These are phyloP conservation scores for Peromyscus maniculatus DNA, from an alignment of 2,113 vertebrate species.

Conservation along the genomic window DNA sequence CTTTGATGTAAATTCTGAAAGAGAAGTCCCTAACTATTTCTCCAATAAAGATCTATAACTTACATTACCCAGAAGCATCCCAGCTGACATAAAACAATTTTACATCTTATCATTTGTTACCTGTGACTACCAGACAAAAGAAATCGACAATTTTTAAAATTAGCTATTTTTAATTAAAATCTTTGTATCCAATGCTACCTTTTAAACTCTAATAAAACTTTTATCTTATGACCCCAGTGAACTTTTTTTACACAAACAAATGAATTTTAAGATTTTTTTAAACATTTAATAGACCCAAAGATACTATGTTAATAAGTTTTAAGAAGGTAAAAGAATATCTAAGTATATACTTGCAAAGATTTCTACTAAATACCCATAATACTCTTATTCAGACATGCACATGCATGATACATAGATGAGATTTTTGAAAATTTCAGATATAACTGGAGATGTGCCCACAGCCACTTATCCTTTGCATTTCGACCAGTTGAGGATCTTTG, in stretches of 20 bases:
- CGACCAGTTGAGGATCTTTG: too few relatives aligned
- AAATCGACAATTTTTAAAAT: background rate
- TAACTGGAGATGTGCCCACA: too few relatives aligned
- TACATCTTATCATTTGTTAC: background rate
- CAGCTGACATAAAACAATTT: background rate
- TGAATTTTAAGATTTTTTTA: background rate
- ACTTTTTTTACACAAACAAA: background rate
- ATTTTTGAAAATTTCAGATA: background rate
- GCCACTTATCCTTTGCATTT: too few relatives aligned
- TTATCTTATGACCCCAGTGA: background rate
- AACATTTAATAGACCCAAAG: background rate
- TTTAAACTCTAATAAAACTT: background rate
- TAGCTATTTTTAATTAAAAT: background rate
- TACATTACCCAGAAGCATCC: background rate
- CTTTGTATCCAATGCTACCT: background rate
- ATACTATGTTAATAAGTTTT: background rate
- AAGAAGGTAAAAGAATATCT: background rate
- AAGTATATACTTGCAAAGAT: background rate
- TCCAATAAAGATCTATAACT: background rate
- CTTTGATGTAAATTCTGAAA: background rate
- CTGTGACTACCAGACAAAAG: background rate
- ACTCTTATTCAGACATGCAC: background rate
- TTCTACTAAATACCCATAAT: background rate
- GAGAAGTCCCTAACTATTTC: background rate
- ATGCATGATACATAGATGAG: background rate